These are phyloP conservation scores for Sericinus montela DNA, from an alignment of 2,888 invertebrate species.

Conservation along the genomic window DNA sequence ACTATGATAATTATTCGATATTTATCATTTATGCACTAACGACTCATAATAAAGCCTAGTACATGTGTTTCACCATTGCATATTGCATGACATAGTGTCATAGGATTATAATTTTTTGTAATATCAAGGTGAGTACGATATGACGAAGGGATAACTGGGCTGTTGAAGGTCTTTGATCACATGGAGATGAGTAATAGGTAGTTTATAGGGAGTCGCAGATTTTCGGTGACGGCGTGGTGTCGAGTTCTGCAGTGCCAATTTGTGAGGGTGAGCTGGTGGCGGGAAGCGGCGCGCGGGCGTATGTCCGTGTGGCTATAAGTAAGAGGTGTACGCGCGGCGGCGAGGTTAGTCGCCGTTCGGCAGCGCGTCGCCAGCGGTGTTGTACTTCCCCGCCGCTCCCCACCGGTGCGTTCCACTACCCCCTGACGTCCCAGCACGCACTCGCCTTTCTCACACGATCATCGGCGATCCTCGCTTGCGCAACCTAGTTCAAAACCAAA, in stretches of 20 bases:
- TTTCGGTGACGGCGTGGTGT: constrained; percentile 8
- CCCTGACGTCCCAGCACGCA: constrained; percentile 45
- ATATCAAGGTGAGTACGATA: neutral
- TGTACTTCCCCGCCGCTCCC: constrained; percentile 42
- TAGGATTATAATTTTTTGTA: neutral
- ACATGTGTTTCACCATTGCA: neutral
- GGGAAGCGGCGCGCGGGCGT: constrained; percentile 20
- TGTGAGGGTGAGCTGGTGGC: constrained; percentile 19
- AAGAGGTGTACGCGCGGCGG: constrained; percentile 67
- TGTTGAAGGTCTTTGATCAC: neutral
- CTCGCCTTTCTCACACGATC: constrained; percentile 71
- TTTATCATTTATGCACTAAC: neutral
- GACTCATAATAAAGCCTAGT: neutral
- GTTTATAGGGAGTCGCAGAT: constrained; percentile 1
- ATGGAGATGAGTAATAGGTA: neutral
- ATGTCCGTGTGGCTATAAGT: constrained; percentile 62
- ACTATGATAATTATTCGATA: constrained; percentile 4
- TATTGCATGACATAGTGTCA: neutral
- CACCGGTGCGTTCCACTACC: constrained; percentile 58
- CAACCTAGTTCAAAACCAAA: constrained; percentile 68
- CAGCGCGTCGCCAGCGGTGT: constrained; percentile 68
- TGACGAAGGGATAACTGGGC: neutral
- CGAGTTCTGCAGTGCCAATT: constrained; percentile 16
- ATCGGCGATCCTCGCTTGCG: constrained; percentile 72
- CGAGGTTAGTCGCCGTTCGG: constrained; percentile 77